phyloP scores from a whole-genome alignment of 2,888 invertebrate genomes.

The Phytoseiulus persimilis region DNA sequence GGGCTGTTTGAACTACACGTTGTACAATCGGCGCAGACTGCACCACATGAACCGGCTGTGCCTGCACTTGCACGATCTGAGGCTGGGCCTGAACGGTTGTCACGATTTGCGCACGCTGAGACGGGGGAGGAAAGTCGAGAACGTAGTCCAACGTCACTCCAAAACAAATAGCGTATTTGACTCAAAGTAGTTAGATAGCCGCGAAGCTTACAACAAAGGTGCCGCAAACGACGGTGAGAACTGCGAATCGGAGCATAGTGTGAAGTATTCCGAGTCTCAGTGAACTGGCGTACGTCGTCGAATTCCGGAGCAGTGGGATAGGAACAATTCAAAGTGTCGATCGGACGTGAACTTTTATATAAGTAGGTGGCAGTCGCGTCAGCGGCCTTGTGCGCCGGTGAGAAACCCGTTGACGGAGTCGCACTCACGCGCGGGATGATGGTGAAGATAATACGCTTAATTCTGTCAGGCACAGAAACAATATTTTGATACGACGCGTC shows the following conservation, averaged over 20 bases:
- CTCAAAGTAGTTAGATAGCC: neutral
- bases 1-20: neutral
- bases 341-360: neutral
- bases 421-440: conserved; percentile 5
- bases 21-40: conserved; percentile 12
- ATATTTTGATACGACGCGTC: neutral
- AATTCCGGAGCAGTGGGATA: neutral
- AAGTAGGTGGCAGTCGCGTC: neutral
- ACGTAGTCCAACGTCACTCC: neutral
- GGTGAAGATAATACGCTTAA: neutral
- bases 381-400: neutral
- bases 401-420: neutral
- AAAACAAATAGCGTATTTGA: neutral
- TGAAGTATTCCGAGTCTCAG: neutral
- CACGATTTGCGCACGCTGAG: conserved; percentile 11
- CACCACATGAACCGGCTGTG: neutral
- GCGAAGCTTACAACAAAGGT: neutral
- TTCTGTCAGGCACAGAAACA: conserved; percentile 5
- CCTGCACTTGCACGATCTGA: neutral
- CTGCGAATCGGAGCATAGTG: neutral
- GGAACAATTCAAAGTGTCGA: neutral
- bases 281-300: neutral
- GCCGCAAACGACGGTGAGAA: neutral
- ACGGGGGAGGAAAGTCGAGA: neutral
- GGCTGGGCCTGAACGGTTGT: neutral